Evolutionary conservation across 37 sponge, comb jelly and placozoan genomes (phyloP), one percentile per base, ranked within the genome.

Genomic region (Bolinopsis microptera): DNA sequence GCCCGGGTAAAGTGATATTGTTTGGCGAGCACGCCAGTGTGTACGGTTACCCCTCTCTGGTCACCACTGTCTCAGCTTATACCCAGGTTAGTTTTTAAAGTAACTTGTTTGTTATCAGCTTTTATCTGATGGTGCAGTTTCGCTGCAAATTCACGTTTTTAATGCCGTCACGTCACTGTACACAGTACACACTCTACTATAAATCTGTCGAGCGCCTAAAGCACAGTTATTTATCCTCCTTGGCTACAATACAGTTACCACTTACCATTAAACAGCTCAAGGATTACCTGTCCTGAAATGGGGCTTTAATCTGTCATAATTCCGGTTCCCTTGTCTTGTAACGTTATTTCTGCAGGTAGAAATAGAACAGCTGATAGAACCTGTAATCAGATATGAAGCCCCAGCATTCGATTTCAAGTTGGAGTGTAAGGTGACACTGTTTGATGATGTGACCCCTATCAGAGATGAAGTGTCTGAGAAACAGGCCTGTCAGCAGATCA

Each of bases 21-120:
- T 86, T 86, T 34, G 90, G 90, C 0, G 90, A 86, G 61, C 90
- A 86, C 36, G 90, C 90, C 18, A 41, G 90, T 86, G 90, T 86
- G 25, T 86, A 86, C 61, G 90, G 90, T 13, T 16, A 86, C 28
- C 90, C 90, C 25, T 86, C 90, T 24, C 90, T 86, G 13, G 90
- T 86, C 22, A 86, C 90, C 2, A 86, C 90, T 38, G 61, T 86
- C 27, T 39, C 41, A 28, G 90, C 90, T 28, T 86, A 86, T 48
- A 86, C 90, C 35, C 90, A 86, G 90, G 90, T 86, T 30, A 72
- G 75, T 30, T n/a, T 24, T n/a, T n/a, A n/a, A n/a, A n/a, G n/a
- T n/a, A n/a, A n/a, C n/a, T n/a, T n/a, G n/a, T n/a, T n/a, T n/a
- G n/a, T n/a, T n/a, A n/a, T n/a, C n/a, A n/a, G n/a, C n/a, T n/a